Evolutionary conservation across 1,140 invertebrate species (phyloP).

Genomic region (Brachionus rotundiformis): DNA sequence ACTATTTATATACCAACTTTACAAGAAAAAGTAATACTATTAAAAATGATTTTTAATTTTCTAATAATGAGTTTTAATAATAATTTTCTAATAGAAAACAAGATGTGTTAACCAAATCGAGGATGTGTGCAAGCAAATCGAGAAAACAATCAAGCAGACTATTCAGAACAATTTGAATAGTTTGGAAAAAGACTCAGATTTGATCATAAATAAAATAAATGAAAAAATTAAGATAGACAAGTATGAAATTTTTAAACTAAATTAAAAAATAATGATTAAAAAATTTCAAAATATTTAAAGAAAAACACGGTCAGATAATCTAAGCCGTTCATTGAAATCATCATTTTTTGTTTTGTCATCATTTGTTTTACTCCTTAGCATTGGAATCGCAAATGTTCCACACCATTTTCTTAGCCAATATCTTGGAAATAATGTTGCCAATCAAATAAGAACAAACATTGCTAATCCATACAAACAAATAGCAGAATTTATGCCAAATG

Average conservation of each 20-base stretch:
- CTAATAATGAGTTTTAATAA: too few relatives aligned
- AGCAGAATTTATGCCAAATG: constrained; percentile 31
- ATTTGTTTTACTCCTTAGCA: background rate
- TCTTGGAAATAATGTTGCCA: constrained; percentile 13
- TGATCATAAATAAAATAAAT: constrained; percentile 65
- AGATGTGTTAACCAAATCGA: constrained; percentile 70
- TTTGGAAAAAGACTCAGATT: constrained; percentile 68
- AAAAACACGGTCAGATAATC: background rate
- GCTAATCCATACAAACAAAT: constrained; percentile 41
- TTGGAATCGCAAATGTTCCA: constrained; percentile 9
- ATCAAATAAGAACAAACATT: constrained; percentile 23
- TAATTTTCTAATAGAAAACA: too few relatives aligned
- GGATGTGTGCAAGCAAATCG: constrained; percentile 68
- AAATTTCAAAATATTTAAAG: background rate
- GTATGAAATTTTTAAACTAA: background rate
- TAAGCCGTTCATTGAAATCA: constrained; percentile 10
- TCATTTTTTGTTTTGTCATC: constrained; percentile 52
- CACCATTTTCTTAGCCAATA: background rate
- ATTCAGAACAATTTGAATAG: constrained; percentile 70
- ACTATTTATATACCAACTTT: constrained; percentile 69
- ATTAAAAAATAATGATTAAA: background rate
- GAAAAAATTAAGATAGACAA: constrained; percentile 63
- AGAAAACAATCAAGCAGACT: constrained; percentile 69
- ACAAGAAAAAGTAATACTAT: constrained; percentile 54
- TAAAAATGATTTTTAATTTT: too few relatives aligned